phyloP scores from a whole-genome alignment of 2,888 invertebrate genomes.

The Drosophila anceps region DNA sequence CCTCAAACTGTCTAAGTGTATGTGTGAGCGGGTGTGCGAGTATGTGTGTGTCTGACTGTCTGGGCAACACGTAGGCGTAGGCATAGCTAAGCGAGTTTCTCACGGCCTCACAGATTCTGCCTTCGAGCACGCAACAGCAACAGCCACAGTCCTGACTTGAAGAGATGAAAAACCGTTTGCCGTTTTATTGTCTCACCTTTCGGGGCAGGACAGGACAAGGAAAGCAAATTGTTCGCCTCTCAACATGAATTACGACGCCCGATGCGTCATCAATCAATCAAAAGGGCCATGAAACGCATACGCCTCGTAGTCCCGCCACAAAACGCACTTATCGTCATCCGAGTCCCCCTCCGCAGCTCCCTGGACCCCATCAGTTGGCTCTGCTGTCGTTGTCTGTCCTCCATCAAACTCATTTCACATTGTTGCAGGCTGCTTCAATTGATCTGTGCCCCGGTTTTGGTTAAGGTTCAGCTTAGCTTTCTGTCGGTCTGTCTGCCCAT shows the following conservation, averaged over 20 bases:
- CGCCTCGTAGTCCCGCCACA: constrained; percentile 62
- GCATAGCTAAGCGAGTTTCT: constrained; percentile 35
- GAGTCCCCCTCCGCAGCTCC: background rate
- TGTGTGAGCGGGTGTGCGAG: constrained; percentile 10
- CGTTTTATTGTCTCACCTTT: constrained; percentile 73
- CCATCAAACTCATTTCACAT: constrained; percentile 42
- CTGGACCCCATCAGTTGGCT: background rate
- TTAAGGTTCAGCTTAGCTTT: constrained; percentile 25
- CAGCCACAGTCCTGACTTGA: constrained; percentile 16
- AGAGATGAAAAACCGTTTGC: constrained; percentile 45
- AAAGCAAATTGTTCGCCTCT: constrained; percentile 71
- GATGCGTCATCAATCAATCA: constrained; percentile 78
- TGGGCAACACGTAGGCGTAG: constrained; percentile 44
- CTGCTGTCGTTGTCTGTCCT: constrained; percentile 25
- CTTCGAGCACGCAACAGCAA: constrained; percentile 10
- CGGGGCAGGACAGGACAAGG: constrained; percentile 2
- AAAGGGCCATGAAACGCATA: constrained; percentile 50
- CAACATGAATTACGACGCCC: constrained; percentile 75
- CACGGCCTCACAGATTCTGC: constrained; percentile 17
- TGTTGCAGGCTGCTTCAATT: constrained; percentile 53
- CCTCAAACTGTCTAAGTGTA: constrained; percentile 3
- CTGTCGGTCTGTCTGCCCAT: constrained; percentile 5
- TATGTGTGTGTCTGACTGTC: constrained; percentile 25
- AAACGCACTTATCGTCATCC: constrained; percentile 59
- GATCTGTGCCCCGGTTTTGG: constrained; percentile 48